phyloP scores from a whole-genome alignment of 2,797 vertebrate genomes.

The Propithecus deckenii region DNA sequence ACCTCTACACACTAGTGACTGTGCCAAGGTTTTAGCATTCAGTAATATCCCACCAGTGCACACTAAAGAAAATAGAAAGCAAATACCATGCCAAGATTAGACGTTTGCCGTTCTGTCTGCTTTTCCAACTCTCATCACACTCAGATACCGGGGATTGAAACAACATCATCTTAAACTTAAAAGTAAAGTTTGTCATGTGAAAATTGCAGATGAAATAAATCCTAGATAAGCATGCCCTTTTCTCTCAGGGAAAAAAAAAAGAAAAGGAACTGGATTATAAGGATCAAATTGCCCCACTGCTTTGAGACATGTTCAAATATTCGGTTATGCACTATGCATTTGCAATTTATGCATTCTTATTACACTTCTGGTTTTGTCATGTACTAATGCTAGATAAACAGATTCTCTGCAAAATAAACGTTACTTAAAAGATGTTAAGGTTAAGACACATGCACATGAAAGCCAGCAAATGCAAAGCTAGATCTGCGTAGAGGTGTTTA shows the following conservation, averaged over 20 bases:
- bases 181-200: slow-evolving; percentile 79
- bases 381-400: slow-evolving; percentile 47
- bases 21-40: slow-evolving; percentile 80
- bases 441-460: neutral
- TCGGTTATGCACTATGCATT: slow-evolving; percentile 52
- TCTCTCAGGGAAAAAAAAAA: slow-evolving; percentile 62
- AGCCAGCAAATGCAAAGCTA: slow-evolving; percentile 37
- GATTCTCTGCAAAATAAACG: slow-evolving; percentile 35
- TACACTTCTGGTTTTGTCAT: slow-evolving; percentile 25
- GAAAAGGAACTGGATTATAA: slow-evolving; percentile 67
- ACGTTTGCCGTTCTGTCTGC: slow-evolving; percentile 79
- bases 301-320: slow-evolving; percentile 71
- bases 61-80: slow-evolving; percentile 82
- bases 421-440: slow-evolving; percentile 1
- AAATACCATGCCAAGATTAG: slow-evolving; percentile 81
- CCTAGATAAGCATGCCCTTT: slow-evolving; percentile 72
- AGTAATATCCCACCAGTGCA: slow-evolving; percentile 78
- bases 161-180: slow-evolving; percentile 82
- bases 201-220: slow-evolving; percentile 79
- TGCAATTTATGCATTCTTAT: slow-evolving; percentile 66
- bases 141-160: slow-evolving; percentile 79
- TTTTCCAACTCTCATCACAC: slow-evolving; percentile 74
- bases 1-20: slow-evolving; percentile 64
- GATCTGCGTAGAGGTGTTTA: neutral
- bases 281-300: slow-evolving; percentile 52